Base-by-base conservation (phyloP, 2,888 invertebrate genomes). In the Iphiclides podalirius region DNA sequence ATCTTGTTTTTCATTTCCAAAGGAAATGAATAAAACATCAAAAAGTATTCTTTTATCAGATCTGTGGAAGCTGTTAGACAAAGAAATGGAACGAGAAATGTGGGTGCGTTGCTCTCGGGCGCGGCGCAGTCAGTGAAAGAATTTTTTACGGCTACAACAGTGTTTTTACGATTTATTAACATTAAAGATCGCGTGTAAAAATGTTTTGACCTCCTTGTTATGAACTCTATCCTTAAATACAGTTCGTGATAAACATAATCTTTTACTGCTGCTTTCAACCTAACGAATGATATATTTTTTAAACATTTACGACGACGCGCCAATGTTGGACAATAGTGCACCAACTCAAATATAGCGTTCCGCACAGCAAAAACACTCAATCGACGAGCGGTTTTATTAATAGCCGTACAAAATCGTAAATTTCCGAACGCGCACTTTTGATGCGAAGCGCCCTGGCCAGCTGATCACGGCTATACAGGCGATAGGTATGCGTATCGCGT, bases 391-490 rank as follows among this genome's bases (percentile, higher is more conserved):
- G n/a, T n/a, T n/a, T n/a, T n/a, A n/a, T n/a, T n/a, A n/a, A n/a
- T n/a, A n/a, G n/a, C n/a, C n/a, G n/a, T n/a, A n/a, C n/a, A n/a
- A n/a, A n/a, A n/a, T n/a, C 15, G 33, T 33, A 33, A 31, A 17
- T 17, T 33, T 20, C 13, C 42, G 42, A 42, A 15, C 20, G 12
- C 26, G 20, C 16, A 31, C 12, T 20, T 12, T 14, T 11, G 4
- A 33, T 4, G 12, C n/a, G 31, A 38, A 31, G 28, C 15, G 37
- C 41, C 6, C 28, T 16, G 23, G 42, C 53, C 66, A 66, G 64
- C 66, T 63, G 64, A 64, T 64, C 57, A 53, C 58, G 28, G 3
- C 20, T 20, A 28, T 28, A 26, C n/a, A n/a, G n/a, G n/a, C n/a
- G n/a, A n/a, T 39, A 52, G 57, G 41, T 49, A 49, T 53, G 20